phyloP scores from a whole-genome alignment of 1,140 invertebrate species.

The Conopomorpha cramerella region DNA sequence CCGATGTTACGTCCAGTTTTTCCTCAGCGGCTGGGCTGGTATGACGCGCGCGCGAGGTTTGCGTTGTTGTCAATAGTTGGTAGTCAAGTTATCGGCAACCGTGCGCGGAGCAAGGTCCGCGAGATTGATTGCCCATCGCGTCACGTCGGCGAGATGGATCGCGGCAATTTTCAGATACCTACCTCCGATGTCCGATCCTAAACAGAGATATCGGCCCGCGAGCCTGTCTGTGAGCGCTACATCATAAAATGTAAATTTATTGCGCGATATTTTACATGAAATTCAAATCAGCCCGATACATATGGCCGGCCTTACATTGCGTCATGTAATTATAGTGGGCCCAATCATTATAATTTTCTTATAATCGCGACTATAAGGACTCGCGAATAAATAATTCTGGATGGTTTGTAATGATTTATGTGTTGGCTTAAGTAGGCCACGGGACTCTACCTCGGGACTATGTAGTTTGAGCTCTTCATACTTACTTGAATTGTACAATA shows the following conservation, averaged over 20 bases:
- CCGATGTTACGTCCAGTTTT: no score
- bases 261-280: conserved; percentile 52
- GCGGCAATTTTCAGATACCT: conserved; percentile 19
- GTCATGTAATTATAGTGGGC: conserved; percentile 44
- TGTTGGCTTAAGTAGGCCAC: no score
- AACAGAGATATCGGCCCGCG: conserved; percentile 32
- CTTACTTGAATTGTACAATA: no score
- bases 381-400: conserved; percentile 54
- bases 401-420: conserved; percentile 44
- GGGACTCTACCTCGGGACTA: no score
- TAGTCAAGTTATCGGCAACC: conserved; percentile 17
- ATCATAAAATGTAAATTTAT: conserved; percentile 58
- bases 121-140: conserved; percentile 1
- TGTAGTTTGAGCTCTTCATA: no score
- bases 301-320: conserved; percentile 39
- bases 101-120: conserved; percentile 7
- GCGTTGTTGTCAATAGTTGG: no score
- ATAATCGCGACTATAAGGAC: conserved; percentile 48
- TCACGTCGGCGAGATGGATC: conserved; percentile 14
- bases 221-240: conserved; percentile 16
- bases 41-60: no score
- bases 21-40: no score
- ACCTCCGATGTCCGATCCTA: conserved; percentile 26
- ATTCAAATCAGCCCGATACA: conserved; percentile 46
- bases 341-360: conserved; percentile 60